phyloP scores from a whole-genome alignment of 2,888 invertebrate species.

The Ennomos fuscantarius region DNA sequence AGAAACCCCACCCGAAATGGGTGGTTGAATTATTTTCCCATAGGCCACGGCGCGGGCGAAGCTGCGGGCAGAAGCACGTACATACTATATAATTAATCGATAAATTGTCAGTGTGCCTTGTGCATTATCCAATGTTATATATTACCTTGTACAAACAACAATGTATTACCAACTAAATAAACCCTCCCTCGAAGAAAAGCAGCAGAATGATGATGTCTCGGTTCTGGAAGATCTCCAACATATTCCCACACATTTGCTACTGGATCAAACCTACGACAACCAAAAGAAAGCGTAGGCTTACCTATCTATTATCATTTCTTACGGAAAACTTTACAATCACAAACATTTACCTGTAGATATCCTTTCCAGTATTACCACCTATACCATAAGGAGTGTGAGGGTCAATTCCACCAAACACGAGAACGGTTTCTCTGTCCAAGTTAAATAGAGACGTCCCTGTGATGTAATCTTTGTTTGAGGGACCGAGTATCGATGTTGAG shows the following conservation, averaged over 20 bases:
- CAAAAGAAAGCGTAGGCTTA: too few species aligned
- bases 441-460: constrained; percentile 82
- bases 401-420: constrained; percentile 89
- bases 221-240: constrained; percentile 88
- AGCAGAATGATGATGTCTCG: constrained; percentile 88
- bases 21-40: too few species aligned
- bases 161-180: constrained; percentile 86
- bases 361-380: constrained; percentile 86
- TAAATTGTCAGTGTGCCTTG: too few species aligned
- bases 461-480: constrained; percentile 77
- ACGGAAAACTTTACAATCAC: too few species aligned
- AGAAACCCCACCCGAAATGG: too few species aligned
- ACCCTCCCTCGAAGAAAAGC: constrained; percentile 87
- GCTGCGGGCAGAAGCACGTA: too few species aligned
- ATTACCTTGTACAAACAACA: neutral
- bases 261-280: constrained; percentile 79
- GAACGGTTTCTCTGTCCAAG: constrained; percentile 85
- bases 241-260: constrained; percentile 87
- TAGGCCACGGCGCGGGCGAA: too few species aligned
- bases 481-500: constrained; percentile 73
- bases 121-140: too few species aligned
- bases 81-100: too few species aligned
- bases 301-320: too few species aligned
- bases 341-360: constrained; percentile 76
- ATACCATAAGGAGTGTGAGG: constrained; percentile 85